Conservation (phyloP, 2,113 vertebrate species). For the Dascyllus trimaculatus region DNA sequence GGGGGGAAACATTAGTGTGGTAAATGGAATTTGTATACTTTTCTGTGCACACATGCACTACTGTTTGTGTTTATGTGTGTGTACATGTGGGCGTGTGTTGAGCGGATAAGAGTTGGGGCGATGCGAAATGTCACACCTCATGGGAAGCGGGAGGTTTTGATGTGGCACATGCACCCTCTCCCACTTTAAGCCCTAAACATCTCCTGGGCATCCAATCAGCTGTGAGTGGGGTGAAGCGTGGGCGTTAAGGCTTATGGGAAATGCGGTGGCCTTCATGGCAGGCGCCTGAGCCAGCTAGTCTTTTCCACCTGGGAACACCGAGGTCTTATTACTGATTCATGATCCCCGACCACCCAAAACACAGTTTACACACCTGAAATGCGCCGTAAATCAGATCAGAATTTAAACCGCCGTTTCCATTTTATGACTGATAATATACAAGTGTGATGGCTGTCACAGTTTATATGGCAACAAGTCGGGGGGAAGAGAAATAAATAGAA, state of each 20-base stretch:
- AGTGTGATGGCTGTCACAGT: conserved; percentile 26
- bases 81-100: conserved; percentile 4
- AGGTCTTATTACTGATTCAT: conserved; percentile 13
- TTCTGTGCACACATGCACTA: conserved; percentile 6
- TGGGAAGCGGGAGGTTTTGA: conserved; percentile 41
- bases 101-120: background rate
- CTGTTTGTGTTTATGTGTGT: background rate
- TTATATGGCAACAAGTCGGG: conserved; percentile 28
- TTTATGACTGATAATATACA: background rate
- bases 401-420: background rate
- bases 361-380: background rate
- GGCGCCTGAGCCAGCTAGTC: background rate
- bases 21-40: conserved; percentile 65
- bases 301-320: conserved; percentile 14
- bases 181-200: conserved; percentile 47
- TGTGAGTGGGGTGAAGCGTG: conserved; percentile 10
- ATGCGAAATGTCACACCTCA: conserved; percentile 61
- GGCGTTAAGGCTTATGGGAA: conserved; percentile 40
- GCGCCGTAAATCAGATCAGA: too few species aligned
- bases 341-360: conserved; percentile 1
- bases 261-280: conserved; percentile 14
- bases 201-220: conserved; percentile 38
- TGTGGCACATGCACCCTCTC: conserved; percentile 38
- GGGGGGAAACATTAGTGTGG: conserved; percentile 45
- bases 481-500: conserved; percentile 58